These are phyloP conservation scores for Subacronicta megacephala DNA, from an alignment of 2,888 invertebrate genomes.

Conservation along the genomic window DNA sequence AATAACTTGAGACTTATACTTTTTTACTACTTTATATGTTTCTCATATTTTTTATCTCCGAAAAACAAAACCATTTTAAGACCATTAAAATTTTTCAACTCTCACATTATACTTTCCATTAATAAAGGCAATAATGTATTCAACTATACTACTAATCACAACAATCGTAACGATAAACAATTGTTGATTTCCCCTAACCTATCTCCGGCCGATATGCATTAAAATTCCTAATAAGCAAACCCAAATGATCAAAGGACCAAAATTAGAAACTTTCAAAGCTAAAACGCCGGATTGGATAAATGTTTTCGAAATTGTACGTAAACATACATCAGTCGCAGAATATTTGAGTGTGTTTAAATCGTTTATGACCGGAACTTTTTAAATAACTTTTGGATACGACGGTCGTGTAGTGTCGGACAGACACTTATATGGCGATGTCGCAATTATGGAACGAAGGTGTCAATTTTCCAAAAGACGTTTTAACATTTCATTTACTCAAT, in stretches of 20 bases:
- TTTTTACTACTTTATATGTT: no score
- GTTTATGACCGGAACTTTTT: conserved; percentile 65
- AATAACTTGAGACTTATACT: no score
- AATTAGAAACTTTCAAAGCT: conserved; percentile 73
- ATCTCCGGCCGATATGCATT: conserved; percentile 54
- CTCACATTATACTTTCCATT: conserved; percentile 1
- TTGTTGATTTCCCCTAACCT: conserved; percentile 41
- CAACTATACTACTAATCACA: conserved; percentile 20
- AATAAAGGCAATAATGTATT: conserved; percentile 5
- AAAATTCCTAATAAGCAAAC: conserved; percentile 68
- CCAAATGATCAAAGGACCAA: conserved; percentile 76
- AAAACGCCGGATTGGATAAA: conserved; percentile 68
- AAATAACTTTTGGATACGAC: conserved; percentile 41
- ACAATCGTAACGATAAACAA: conserved; percentile 37
- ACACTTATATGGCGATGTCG: conserved; percentile 28
- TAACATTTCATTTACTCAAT: background rate
- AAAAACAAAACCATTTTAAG: no score
- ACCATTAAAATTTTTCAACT: no score
- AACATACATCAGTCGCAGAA: conserved; percentile 67
- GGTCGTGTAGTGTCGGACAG: conserved; percentile 7
- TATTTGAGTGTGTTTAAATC: conserved; percentile 62
- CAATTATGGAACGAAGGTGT: conserved; percentile 21
- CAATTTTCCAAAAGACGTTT: conserved; percentile 17
- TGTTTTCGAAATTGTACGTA: conserved; percentile 79
- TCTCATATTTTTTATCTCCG: no score